A percentile compares a stretch with the other conserved stretches of the same genome.
Conservation (phyloP, 53 echinoderm and acorn worm species). For the Henricia sp. region DNA sequence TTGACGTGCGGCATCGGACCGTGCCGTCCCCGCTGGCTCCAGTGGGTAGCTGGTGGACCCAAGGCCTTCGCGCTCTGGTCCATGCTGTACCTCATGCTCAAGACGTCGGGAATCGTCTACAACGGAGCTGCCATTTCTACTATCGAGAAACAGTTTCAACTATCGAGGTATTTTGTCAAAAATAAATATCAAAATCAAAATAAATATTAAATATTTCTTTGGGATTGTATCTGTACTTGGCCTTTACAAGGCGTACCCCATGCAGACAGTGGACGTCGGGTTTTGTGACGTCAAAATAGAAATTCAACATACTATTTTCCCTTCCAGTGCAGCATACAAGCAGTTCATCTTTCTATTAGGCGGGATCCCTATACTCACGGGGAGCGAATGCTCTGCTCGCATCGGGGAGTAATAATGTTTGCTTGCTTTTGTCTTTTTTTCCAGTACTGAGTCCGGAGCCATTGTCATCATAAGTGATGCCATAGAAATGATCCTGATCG, state of each 20-base stretch:
- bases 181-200: not conserved
- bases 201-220: no score
- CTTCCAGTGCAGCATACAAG: no score
- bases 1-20: slow-evolving; percentile 54
- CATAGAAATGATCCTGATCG: slow-evolving; percentile 53
- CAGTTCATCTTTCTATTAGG: no score
- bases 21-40: slow-evolving; percentile 20
- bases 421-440: not conserved
- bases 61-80: slow-evolving; percentile 54
- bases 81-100: slow-evolving; percentile 30
- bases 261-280: no score
- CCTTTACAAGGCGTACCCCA: no score
- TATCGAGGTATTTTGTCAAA: slow-evolving; percentile 25
- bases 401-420: no score
- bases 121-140: slow-evolving; percentile 56
- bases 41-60: slow-evolving; percentile 53
- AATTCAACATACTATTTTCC: no score
- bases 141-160: slow-evolving; percentile 77
- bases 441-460: slow-evolving; percentile 64
- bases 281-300: not conserved
- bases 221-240: no score
- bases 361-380: no score
- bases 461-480: slow-evolving; percentile 63
- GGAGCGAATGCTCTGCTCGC: no score
- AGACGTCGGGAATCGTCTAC: slow-evolving; percentile 36